These are phyloP conservation scores for Agriopis marginaria DNA, from an alignment of 2,888 invertebrate genomes.

Conservation along the genomic window DNA sequence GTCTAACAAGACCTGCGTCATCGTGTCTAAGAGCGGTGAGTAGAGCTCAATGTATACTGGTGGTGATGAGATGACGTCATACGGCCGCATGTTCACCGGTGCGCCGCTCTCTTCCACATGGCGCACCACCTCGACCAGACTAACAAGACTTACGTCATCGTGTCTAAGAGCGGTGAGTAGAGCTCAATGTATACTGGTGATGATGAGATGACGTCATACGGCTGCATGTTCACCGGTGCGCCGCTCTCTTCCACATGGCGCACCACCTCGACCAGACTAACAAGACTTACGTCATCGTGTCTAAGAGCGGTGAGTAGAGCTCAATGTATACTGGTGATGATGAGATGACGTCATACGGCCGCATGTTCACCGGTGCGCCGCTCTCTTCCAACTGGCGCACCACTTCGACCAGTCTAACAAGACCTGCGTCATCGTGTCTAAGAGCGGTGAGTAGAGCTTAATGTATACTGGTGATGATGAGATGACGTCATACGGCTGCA, in stretches of 20 bases:
- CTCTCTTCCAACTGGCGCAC: slow-evolving; percentile 97
- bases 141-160: slow-evolving; percentile 93
- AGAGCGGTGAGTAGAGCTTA: slow-evolving; percentile 86
- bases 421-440: slow-evolving; percentile 93
- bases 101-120: slow-evolving; percentile 97
- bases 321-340: background rate
- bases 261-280: slow-evolving; percentile 96
- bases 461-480: background rate
- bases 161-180: slow-evolving; percentile 91
- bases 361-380: slow-evolving; percentile 98
- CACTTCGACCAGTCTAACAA: slow-evolving; percentile 95
- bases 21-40: slow-evolving; percentile 92
- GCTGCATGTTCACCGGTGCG: slow-evolving; percentile 97
- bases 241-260: slow-evolving; percentile 97
- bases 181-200: background rate
- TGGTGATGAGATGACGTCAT: background rate
- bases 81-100: slow-evolving; percentile 95
- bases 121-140: slow-evolving; percentile 96
- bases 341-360: slow-evolving; percentile 78
- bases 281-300: slow-evolving; percentile 93
- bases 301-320: slow-evolving; percentile 89
- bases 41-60: slow-evolving; percentile 61
- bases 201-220: background rate
- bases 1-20: slow-evolving; percentile 91
- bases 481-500: slow-evolving; percentile 78